Evolutionary conservation across 2,797 vertebrate genomes (phyloP).

Genomic region (Ptychadena robeensis): DNA sequence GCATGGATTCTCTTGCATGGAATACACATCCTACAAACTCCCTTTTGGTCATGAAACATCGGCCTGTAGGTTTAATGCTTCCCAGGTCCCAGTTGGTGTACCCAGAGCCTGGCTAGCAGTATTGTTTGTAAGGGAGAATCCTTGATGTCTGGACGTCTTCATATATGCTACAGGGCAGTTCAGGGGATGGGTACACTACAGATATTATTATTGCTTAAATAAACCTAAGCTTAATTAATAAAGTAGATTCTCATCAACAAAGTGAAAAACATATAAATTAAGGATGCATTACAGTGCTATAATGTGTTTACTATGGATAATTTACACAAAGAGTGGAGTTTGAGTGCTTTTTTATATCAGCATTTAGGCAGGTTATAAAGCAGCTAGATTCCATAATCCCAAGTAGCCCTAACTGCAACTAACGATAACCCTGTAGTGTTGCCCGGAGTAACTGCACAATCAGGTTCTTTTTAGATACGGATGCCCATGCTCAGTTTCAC

Average conservation of each 20-base stretch:
- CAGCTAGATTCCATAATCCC: too few relatives aligned
- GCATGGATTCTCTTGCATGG: slow-evolving; percentile 72
- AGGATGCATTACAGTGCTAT: too few relatives aligned
- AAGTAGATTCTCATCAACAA: neutral
- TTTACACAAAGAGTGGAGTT: too few relatives aligned
- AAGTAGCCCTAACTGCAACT: too few relatives aligned
- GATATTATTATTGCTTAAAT: neutral
- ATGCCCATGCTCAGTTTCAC: too few relatives aligned
- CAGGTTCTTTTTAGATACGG: too few relatives aligned
- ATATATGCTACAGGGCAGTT: neutral
- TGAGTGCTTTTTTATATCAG: too few relatives aligned
- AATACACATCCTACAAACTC: slow-evolving; percentile 68
- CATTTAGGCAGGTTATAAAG: too few relatives aligned
- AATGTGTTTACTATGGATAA: too few relatives aligned
- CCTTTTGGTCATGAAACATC: slow-evolving; percentile 74
- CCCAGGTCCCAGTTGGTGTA: slow-evolving; percentile 66
- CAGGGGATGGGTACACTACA: neutral
- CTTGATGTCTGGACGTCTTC: neutral
- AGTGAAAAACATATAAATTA: neutral
- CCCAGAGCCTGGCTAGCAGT: slow-evolving; percentile 64
- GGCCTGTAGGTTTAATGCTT: slow-evolving; percentile 72
- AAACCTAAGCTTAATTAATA: neutral
- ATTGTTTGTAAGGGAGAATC: slow-evolving; percentile 44
- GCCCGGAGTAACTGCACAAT: too few relatives aligned
- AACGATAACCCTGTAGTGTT: too few relatives aligned